Evolutionary conservation across 2,888 invertebrate species (phyloP).

Genomic region (Sinopyrophorus schimmeli): DNA sequence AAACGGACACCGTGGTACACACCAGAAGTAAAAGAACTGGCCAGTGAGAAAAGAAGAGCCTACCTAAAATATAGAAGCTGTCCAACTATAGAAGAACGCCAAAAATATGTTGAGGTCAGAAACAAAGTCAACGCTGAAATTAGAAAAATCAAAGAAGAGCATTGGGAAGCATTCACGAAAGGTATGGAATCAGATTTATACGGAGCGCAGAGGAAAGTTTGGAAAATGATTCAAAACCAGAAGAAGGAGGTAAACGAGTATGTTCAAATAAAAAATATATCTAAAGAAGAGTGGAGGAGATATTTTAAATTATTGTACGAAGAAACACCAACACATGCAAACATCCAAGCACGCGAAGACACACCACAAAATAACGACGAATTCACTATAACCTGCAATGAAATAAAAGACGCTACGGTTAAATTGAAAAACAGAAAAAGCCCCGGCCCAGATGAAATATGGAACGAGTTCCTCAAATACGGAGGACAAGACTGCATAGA

Average conservation of each 20-base stretch:
- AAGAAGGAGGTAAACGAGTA: slow-evolving; percentile 1
- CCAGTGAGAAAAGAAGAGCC: slow-evolving; percentile 2
- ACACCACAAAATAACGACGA: no score
- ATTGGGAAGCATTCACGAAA: slow-evolving; percentile 5
- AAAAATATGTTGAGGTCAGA: slow-evolving; percentile 2
- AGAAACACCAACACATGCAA: slow-evolving; percentile 10
- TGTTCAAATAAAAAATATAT: slow-evolving; percentile 4
- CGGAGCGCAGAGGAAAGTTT: slow-evolving; percentile 4
- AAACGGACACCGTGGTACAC: slow-evolving; percentile 1
- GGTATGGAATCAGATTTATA: slow-evolving; percentile 10
- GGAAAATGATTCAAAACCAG: slow-evolving; percentile 11
- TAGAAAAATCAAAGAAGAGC: slow-evolving; percentile 7
- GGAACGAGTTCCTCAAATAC: not conserved
- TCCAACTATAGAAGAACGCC: slow-evolving; percentile 2
- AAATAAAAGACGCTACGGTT: slow-evolving; percentile 6
- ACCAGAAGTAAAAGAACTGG: slow-evolving; percentile 1
- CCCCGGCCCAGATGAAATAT: slow-evolving; percentile 2
- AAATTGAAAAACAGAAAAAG: slow-evolving; percentile 6
- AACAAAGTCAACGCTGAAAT: slow-evolving; percentile 6
- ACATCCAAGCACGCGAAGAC: not conserved
- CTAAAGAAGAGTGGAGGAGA: slow-evolving; percentile 3
- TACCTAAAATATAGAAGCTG: slow-evolving; percentile 5
- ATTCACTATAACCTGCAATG: slow-evolving; percentile 5
- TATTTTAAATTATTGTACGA: slow-evolving; percentile 1
- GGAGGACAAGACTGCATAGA: slow-evolving; percentile 6